phyloP scores from a whole-genome alignment of 1,140 invertebrate species.

The Berghia stephanieae region DNA sequence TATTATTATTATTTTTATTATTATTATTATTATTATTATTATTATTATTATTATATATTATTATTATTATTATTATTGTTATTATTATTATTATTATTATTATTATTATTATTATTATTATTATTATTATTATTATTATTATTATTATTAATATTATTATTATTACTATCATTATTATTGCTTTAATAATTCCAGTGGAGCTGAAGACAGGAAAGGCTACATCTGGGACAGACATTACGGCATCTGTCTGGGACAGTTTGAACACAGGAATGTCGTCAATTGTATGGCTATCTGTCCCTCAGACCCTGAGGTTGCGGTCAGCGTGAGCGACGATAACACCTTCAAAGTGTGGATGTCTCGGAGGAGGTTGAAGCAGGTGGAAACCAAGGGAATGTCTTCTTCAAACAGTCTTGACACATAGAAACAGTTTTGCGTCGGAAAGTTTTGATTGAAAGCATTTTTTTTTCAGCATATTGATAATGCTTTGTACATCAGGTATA shows the following conservation, averaged over 20 bases:
- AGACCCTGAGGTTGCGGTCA: slow-evolving; percentile 84
- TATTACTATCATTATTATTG: neutral
- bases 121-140: neutral
- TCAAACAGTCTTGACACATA: too few relatives aligned
- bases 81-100: neutral
- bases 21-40: neutral
- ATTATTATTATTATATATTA: neutral
- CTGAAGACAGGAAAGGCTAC: slow-evolving; percentile 86
- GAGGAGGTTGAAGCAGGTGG: neutral
- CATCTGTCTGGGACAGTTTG: slow-evolving; percentile 79
- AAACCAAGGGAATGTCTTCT: too few relatives aligned
- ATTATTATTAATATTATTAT: neutral
- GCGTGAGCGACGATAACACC: slow-evolving; percentile 85
- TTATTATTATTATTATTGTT: neutral
- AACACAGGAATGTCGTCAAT: slow-evolving; percentile 86
- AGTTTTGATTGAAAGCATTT: too few relatives aligned
- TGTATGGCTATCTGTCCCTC: slow-evolving; percentile 86
- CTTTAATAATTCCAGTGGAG: slow-evolving; percentile 75
- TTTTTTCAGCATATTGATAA: too few relatives aligned
- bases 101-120: neutral
- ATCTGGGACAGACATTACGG: slow-evolving; percentile 89
- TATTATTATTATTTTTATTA: neutral
- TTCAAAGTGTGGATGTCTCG: slow-evolving; percentile 76
- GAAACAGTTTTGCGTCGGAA: too few relatives aligned
- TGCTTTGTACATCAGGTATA: too few relatives aligned